Evolutionary conservation across 2,797 vertebrate genomes (phyloP), one percentile per base, ranked within the genome.

Genomic region (Onychomys arenicola): DNA sequence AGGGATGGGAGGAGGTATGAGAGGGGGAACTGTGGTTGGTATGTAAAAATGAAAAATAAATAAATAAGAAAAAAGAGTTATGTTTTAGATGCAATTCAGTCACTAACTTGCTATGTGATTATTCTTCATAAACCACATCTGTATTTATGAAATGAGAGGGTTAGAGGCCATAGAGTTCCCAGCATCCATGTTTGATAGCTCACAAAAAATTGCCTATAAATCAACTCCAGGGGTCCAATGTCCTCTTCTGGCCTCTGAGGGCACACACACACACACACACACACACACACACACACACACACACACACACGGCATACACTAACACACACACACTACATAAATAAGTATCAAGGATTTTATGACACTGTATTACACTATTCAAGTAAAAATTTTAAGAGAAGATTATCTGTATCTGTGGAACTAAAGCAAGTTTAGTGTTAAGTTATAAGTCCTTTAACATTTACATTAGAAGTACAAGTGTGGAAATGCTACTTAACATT

Each of bases 401-500:
- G 19, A 77, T 73, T 52, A 52, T 85, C 0, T 21, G 19, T 75
- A 25, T 76, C 37, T 92, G 14, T 83, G n/a, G 16, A 85, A 46
- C n/a, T 65, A 29, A 93, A 95, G 69, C 19, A 89, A 81, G 76
- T 84, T 90, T 89, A 61, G 32, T 71, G 77, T 61, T 17, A 95
- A 84, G 63, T 83, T 57, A 25, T 7, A 88, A 94, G 61, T 23
- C 29, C n/a, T 57, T 96, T 57, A 29, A 63, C 21, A n/a, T 88
- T 95, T n/a, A 81, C 46, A 73, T 67, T 40, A 90, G 73, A 65
- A 90, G 73, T 76, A 1, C 29, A 65, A 43, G 59, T 61, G 63
- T 85, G 25, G 57, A 90, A 67, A 88, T 83, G 25, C 59, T 63
- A n/a, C 87, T 34, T 23, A 49, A 6, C 4, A 71, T 14, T 8